These are phyloP conservation scores for Urocitellus parryii DNA, from an alignment of 2,113 vertebrate genomes.

Conservation along the genomic window DNA sequence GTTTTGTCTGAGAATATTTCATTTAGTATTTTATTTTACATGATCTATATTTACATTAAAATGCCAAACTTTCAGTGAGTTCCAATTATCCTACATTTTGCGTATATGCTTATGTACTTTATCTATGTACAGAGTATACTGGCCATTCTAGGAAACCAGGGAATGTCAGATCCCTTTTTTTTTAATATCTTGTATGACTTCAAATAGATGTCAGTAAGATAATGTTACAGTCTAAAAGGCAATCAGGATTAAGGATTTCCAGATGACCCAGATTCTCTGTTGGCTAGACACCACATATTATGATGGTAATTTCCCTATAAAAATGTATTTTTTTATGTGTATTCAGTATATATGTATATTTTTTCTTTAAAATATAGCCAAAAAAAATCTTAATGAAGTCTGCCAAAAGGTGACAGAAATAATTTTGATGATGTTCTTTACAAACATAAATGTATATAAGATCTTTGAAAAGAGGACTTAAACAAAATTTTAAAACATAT, in stretches of 20 bases:
- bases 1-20: neutral
- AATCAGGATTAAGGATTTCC: neutral
- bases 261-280: neutral
- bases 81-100: neutral
- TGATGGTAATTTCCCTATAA: neutral
- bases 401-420: neutral
- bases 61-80: neutral
- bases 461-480: neutral
- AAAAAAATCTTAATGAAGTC: neutral
- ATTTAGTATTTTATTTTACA: neutral
- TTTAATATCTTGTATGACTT: neutral
- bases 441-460: neutral
- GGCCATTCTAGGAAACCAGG: neutral
- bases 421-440: neutral
- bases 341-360: neutral
- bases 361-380: neutral
- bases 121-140: neutral
- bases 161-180: neutral
- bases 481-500: neutral
- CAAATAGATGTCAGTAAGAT: neutral
- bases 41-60: neutral
- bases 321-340: neutral
- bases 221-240: neutral
- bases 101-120: neutral
- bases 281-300: accelerated